Evolutionary conservation across 2,888 invertebrate genomes (phyloP).

Genomic region (Muschampia plurimacula): DNA sequence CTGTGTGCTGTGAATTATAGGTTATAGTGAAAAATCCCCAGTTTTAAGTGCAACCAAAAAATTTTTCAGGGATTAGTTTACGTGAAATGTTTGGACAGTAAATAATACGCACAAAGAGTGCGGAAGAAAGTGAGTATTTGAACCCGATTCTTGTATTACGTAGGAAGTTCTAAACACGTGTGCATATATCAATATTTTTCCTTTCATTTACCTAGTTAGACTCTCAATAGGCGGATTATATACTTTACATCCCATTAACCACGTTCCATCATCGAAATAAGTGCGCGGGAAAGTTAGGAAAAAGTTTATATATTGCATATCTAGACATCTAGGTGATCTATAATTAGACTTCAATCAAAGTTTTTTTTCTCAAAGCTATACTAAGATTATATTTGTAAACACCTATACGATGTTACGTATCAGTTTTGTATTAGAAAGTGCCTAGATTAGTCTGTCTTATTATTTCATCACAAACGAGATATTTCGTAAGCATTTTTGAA

Average conservation of each 20-base stretch:
- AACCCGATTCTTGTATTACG: constrained; percentile 53
- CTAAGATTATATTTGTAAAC: constrained; percentile 45
- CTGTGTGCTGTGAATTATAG: constrained; percentile 75
- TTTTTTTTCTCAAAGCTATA: constrained; percentile 18
- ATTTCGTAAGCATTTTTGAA: constrained; percentile 11
- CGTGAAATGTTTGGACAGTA: constrained; percentile 49
- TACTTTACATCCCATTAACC: constrained; percentile 53
- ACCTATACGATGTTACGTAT: constrained; percentile 43
- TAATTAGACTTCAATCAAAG: constrained; percentile 21
- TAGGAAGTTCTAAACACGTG: constrained; percentile 66
- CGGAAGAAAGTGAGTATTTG: constrained; percentile 67
- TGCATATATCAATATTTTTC: constrained; percentile 58
- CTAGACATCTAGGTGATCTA: constrained; percentile 29
- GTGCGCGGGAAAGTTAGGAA: constrained; percentile 30
- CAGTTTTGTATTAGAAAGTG: constrained; percentile 37
- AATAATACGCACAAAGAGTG: constrained; percentile 59
- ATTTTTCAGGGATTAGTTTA: constrained; percentile 54
- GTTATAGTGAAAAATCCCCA: constrained; percentile 75
- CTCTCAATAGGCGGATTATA: constrained; percentile 50
- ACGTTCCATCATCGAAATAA: constrained; percentile 4
- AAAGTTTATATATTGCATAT: constrained; percentile 40
- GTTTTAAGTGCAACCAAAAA: constrained; percentile 64
- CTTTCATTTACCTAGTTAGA: constrained; percentile 56
- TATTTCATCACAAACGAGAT: constrained; percentile 6
- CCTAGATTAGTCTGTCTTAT: neutral